Evolutionary conservation across 2,797 vertebrate genomes (phyloP), one percentile per base, ranked within the genome.

Genomic region (Sebastes oblongus): DNA sequence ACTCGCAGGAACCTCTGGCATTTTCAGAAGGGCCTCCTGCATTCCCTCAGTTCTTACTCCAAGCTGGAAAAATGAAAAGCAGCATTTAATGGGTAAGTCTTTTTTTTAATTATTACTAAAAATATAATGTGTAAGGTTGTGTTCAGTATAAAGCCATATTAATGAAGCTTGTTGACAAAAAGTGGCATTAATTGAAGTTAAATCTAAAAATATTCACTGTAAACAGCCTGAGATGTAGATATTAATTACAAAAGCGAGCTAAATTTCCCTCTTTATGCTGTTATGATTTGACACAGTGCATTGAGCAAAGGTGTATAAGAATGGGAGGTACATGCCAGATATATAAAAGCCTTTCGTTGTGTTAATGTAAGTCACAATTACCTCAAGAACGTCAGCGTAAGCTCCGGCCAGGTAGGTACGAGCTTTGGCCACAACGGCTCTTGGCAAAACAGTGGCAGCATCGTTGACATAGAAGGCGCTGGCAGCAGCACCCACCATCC

Each of bases 301-400:
- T 29, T 32, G 25, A 50, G 18, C 59, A 71, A 34, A 32, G 2
- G 25, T 70, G 30, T 27, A 22, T 22, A 61, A 50, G 24, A 64
- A 13, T 56, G 5, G 4, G 22, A 27, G 25, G 50, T 5, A 64
- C 39, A 32, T 55, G 10, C 3, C 25, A 70, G 10, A 32, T 34
- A 42, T 34, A 4, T 10, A 16, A 66, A 12, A 61, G 9, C 16
- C 10, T 56, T 77, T 66, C 0, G 8, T 18, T 62, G 0, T 32
- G 25, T 66, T 34, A 77, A 39, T 39, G 24, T 24, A 60, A 74
- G 14, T 66, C 8, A 67, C 36, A 20, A 24, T 1, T 18, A 98
- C 97, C 96, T 98, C 95, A 36, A 97, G 27, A 58, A 96, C 94
- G 88, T 96, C 95, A 89, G 91, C 84, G 59, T 92, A 92, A 76